A percentile compares a stretch with the other conserved stretches of the same genome.
phyloP scores from a whole-genome alignment of 2,888 invertebrate genomes.

The Drosophila paramelanica region DNA sequence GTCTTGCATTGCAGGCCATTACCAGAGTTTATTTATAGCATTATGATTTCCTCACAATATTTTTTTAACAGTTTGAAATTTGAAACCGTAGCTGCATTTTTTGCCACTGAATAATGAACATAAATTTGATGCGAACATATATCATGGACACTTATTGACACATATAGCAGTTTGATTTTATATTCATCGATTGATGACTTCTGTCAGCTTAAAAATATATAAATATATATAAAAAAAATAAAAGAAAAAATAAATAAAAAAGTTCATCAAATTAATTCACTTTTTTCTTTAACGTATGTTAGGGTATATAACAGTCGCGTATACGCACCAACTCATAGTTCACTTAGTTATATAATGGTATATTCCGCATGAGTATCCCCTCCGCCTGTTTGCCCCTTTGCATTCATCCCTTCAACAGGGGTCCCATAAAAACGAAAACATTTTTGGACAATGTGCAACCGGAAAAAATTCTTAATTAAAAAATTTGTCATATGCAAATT shows the following conservation, averaged over 20 bases:
- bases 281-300: too few relatives aligned
- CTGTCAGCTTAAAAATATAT: too few relatives aligned
- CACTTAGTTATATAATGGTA: neutral
- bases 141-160: too few relatives aligned
- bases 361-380: neutral
- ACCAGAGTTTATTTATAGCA: neutral
- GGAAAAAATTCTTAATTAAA: conserved; percentile 56
- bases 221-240: too few relatives aligned
- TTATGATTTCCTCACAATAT: neutral
- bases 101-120: too few relatives aligned
- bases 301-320: neutral
- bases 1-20: neutral
- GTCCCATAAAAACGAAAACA: conserved; percentile 17
- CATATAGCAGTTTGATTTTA: too few relatives aligned
- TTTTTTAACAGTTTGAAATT: neutral
- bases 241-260: too few relatives aligned
- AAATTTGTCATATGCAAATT: conserved; percentile 72
- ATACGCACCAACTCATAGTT: neutral
- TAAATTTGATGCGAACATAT: too few relatives aligned
- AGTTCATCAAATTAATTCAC: too few relatives aligned
- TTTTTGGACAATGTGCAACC: conserved; percentile 16
- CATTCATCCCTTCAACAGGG: conserved; percentile 26
- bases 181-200: too few relatives aligned
- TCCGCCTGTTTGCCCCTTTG: neutral
- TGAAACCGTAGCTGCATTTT: neutral